These are phyloP conservation scores for Gryon sp. DNA, from an alignment of 1,140 invertebrate genomes.

Conservation along the genomic window DNA sequence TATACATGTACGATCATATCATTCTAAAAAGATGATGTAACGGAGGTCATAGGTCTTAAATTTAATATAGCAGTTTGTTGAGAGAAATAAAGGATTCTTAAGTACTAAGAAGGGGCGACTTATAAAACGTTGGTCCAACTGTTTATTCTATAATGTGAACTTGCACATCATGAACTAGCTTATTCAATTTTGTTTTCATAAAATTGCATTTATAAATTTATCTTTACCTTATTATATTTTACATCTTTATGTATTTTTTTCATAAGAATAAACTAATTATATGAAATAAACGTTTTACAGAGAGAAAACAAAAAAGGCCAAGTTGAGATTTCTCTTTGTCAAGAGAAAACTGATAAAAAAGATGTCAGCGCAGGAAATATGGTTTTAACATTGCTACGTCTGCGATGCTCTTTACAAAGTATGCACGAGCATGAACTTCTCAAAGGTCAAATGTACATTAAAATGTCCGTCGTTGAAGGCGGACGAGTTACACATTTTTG, in stretches of 20 bases:
- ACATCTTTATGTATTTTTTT: too few species aligned
- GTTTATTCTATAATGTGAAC: neutral
- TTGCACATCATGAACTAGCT: too few species aligned
- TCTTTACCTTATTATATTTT: too few species aligned
- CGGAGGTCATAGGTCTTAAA: conserved; percentile 51
- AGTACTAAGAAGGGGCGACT: conserved; percentile 1
- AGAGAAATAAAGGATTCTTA: conserved; percentile 46
- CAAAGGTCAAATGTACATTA: conserved; percentile 86
- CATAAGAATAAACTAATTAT: neutral
- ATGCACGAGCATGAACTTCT: conserved; percentile 85
- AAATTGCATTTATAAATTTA: neutral
- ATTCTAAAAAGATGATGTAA: conserved; percentile 45
- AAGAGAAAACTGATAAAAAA: conserved; percentile 82
- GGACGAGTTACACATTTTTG: conserved; percentile 86
- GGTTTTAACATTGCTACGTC: conserved; percentile 70
- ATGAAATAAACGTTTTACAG: conserved; percentile 72
- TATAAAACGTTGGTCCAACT: neutral
- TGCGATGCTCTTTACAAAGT: conserved; percentile 83
- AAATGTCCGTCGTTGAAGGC: conserved; percentile 85
- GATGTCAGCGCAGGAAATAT: conserved; percentile 82
- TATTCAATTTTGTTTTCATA: too few species aligned
- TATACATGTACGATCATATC: conserved; percentile 20
- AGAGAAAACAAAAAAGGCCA: conserved; percentile 84
- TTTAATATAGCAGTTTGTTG: conserved; percentile 35
- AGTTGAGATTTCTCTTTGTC: conserved; percentile 82